Conservation (phyloP, 2,113 vertebrate species). For the Cebidichthys violaceus region DNA sequence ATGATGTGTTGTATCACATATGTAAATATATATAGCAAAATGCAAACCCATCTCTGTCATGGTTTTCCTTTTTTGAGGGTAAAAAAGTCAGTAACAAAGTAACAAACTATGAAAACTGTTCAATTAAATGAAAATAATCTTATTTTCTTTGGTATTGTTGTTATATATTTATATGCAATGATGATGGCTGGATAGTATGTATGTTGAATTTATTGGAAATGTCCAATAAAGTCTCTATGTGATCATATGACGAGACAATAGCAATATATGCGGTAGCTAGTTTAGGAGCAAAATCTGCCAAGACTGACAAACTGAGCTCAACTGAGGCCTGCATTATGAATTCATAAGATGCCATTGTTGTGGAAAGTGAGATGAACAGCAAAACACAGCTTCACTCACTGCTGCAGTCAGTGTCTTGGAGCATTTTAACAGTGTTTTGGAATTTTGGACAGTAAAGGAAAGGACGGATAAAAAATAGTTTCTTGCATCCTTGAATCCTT, state of each 20-base stretch:
- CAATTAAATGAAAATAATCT: not conserved
- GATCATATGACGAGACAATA: not conserved
- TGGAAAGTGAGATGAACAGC: slow-evolving; percentile 13
- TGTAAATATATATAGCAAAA: not conserved
- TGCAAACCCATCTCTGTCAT: not conserved
- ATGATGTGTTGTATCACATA: not conserved
- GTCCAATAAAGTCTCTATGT: not conserved
- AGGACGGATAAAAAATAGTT: slow-evolving; percentile 60
- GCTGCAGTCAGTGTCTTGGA: slow-evolving; percentile 2
- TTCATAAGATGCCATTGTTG: slow-evolving; percentile 12
- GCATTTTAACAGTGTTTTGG: slow-evolving; percentile 39
- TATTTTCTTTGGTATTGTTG: not conserved
- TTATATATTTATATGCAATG: not conserved
- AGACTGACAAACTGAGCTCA: too few relatives aligned
- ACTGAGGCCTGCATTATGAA: not conserved
- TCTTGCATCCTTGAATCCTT: slow-evolving; percentile 19
- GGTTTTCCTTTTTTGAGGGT: not conserved
- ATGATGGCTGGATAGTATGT: not conserved
- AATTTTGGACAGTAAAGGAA: slow-evolving; percentile 32
- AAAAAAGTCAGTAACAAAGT: not conserved
- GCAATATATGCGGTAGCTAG: not conserved
- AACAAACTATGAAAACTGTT: not conserved
- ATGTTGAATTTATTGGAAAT: not conserved
- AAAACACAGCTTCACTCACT: slow-evolving; percentile 1
- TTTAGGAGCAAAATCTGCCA: too few relatives aligned